Conservation (phyloP, 2,888 invertebrate species). For the Drosophila longiperda region DNA sequence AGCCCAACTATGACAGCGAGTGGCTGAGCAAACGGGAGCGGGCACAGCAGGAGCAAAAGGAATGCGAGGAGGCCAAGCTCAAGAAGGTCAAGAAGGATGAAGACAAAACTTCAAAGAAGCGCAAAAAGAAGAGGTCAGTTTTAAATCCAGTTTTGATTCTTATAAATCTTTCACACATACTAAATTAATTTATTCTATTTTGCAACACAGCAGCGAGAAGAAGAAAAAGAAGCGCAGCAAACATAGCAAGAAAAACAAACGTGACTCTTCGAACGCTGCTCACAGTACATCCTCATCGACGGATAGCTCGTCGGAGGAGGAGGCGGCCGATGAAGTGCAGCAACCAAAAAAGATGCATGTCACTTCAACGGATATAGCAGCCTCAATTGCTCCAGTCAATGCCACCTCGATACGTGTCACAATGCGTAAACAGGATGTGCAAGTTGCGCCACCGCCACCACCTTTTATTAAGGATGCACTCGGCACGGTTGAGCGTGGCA, state of each 20-base stretch:
- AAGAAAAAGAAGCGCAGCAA: conserved; percentile 86
- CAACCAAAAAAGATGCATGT: conserved; percentile 57
- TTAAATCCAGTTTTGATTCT: background rate
- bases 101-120: conserved; percentile 85
- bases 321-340: conserved; percentile 53
- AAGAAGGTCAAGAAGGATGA: conserved; percentile 85
- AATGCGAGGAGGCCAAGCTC: conserved; percentile 71
- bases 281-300: conserved; percentile 71
- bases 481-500: conserved; percentile 61
- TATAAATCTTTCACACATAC: background rate
- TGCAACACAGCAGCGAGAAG: conserved; percentile 81
- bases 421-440: conserved; percentile 85
- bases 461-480: conserved; percentile 59
- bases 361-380: conserved; percentile 18
- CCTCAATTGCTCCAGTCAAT: conserved; percentile 20
- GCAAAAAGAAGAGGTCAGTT: conserved; percentile 87
- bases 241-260: conserved; percentile 86
- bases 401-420: conserved; percentile 88
- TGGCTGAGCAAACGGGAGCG: conserved; percentile 93
- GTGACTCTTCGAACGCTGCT: conserved; percentile 24
- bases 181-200: background rate
- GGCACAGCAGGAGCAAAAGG: conserved; percentile 87
- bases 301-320: conserved; percentile 74
- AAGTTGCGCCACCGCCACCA: conserved; percentile 68
- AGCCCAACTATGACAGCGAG: conserved; percentile 94